Evolutionary conservation across 2,888 invertebrate genomes (phyloP).

Genomic region (Eudemis profundana): DNA sequence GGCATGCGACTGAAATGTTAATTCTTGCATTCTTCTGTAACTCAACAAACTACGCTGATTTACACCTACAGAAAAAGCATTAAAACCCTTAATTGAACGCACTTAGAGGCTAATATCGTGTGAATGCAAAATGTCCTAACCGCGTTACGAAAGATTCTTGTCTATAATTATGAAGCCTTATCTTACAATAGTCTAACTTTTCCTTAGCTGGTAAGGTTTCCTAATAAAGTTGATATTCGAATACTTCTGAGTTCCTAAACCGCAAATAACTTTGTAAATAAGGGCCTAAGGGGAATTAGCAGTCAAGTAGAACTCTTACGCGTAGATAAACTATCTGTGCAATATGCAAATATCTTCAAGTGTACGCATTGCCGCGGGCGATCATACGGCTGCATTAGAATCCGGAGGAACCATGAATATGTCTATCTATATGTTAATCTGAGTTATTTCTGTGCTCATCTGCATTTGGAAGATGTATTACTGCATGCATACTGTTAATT

Average conservation of each 20-base stretch:
- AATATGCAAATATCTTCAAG: constrained; percentile 63
- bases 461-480: constrained; percentile 35
- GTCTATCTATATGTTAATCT: constrained; percentile 42
- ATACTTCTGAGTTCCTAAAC: not conserved
- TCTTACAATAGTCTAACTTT: not conserved
- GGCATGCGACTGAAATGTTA: constrained; percentile 49
- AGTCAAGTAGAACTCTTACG: constrained; percentile 60
- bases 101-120: not conserved
- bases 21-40: constrained; percentile 45
- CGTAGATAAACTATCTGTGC: constrained; percentile 62
- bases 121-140: not conserved
- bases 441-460: constrained; percentile 39
- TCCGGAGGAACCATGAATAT: constrained; percentile 23
- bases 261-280: constrained; percentile 24
- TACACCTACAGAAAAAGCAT: constrained; percentile 1
- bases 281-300: constrained; percentile 59
- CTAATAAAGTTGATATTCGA: not conserved
- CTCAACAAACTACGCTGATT: constrained; percentile 19
- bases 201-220: not conserved
- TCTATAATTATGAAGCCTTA: not conserved
- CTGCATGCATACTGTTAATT: constrained; percentile 12
- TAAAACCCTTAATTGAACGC: not conserved
- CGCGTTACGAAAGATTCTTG: constrained; percentile 7
- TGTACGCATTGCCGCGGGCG: constrained; percentile 56
- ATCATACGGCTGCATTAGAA: constrained; percentile 39